Evolutionary conservation across 2,113 vertebrate species (phyloP), one percentile per base, ranked within the genome.

Genomic region (Elanus axillaris): DNA sequence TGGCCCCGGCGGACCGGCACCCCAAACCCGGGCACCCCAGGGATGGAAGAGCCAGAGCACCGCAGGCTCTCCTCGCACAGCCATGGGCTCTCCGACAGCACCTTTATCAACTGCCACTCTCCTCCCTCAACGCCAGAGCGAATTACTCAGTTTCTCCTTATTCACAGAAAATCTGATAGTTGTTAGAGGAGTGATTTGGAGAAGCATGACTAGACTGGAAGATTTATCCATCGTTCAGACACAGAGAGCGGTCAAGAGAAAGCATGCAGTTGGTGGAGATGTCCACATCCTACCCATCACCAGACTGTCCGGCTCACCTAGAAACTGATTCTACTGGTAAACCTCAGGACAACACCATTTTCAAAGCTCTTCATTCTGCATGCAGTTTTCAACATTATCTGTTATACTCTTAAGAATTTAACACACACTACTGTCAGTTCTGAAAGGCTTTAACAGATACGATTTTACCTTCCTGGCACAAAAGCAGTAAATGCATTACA

Each of bases 151-250:
- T 3, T 13, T 13, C 42, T 74, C 7, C 1, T 25, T 47, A 17
- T 27, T 11, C 56, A 26, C 67, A 66, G 52, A 8, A 53, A 23
- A 19, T 26, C 85, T 27, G 68, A 12, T 2, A 22, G 67, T 1
- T 12, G n/a, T 17, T 19, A 45, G 0, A 42, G 67, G 13, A 64
- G 11, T 20, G 42, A n/a, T 6, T 10, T 0, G 0, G 53, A 31
- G 27, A 50, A 31, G 50, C 20, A 34, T 6, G 59, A 29, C 36
- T 5, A 1, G 3, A 11, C 36, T 13, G n/a, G 68, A 40, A 76
- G 59, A 43, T 31, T 40, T 68, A 48, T 16, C 52, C 8, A 6
- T 52, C 42, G 21, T 1, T 6, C 58, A 56, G 52, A 5, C 32
- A 34, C 7, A 8, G 60, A 7, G 10, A 43, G 69, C 17, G 69